Conservation (phyloP, 2,888 invertebrate species). For the Aelia acuminata region DNA sequence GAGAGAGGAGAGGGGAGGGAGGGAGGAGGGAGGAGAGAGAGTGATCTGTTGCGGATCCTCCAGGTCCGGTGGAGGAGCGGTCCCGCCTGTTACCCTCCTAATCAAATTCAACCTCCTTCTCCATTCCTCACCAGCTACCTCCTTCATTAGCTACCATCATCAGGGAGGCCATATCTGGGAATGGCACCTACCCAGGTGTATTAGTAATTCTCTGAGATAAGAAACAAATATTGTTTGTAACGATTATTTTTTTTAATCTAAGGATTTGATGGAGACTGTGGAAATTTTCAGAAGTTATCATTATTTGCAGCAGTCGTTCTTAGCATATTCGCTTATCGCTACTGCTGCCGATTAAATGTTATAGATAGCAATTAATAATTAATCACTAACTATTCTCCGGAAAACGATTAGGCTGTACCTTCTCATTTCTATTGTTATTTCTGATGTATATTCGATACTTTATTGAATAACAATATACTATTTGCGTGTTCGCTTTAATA, state of each 20-base stretch:
- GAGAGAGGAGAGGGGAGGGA: background rate
- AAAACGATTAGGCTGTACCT: no score
- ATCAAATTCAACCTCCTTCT: background rate
- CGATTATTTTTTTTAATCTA: background rate
- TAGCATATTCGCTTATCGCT: no score
- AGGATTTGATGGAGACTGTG: background rate
- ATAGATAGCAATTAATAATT: no score
- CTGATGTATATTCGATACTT: no score
- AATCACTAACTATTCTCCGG: no score
- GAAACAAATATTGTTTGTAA: background rate
- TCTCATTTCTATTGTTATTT: no score
- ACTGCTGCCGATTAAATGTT: no score
- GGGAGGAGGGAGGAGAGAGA: background rate
- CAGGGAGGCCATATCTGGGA: background rate
- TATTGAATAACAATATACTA: no score
- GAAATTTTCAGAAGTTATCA: no score
- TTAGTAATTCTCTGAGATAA: background rate
- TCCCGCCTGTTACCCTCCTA: background rate
- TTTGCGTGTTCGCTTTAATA: no score
- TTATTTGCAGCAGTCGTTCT: no score
- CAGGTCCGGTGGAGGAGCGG: background rate
- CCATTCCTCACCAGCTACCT: background rate
- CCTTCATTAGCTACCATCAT: background rate
- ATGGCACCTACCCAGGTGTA: background rate
- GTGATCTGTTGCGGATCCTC: background rate